These are phyloP conservation scores for Ichneumoninae sp. DNA, from an alignment of 2,888 invertebrate genomes.

Conservation along the genomic window DNA sequence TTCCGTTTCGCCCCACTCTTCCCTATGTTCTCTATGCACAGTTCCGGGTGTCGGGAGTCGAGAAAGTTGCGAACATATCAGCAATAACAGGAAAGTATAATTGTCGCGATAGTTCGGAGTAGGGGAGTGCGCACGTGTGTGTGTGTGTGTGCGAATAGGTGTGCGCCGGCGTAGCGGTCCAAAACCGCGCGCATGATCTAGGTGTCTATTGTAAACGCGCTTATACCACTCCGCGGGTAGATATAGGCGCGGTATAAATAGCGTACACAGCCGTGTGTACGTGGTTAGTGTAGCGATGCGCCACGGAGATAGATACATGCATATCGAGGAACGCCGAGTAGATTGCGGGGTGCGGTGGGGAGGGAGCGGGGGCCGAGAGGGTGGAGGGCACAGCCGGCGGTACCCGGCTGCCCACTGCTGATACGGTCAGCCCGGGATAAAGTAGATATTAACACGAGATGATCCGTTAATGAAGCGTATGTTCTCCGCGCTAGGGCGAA, in stretches of 20 bases:
- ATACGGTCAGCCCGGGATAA: constrained; percentile 84
- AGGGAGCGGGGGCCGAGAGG: constrained; percentile 54
- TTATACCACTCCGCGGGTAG: background rate
- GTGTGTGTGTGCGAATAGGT: constrained; percentile 1
- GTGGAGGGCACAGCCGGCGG: constrained; percentile 68
- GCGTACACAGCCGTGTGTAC: constrained; percentile 46
- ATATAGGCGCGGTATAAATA: constrained; percentile 10
- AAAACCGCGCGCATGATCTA: constrained; percentile 46
- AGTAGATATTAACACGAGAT: constrained; percentile 85
- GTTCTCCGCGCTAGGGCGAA: constrained; percentile 77
- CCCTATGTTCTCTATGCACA: background rate
- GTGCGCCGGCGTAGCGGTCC: constrained; percentile 19
- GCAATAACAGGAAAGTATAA: constrained; percentile 44
- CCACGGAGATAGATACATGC: constrained; percentile 73
- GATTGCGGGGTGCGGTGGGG: constrained; percentile 64
- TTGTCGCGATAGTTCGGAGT: constrained; percentile 49
- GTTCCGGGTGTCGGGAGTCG: background rate
- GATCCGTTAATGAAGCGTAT: constrained; percentile 85
- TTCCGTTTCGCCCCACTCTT: too few relatives aligned
- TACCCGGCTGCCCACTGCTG: constrained; percentile 83
- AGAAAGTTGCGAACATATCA: constrained; percentile 17
- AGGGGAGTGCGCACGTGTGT: constrained; percentile 24
- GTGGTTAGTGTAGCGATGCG: constrained; percentile 77
- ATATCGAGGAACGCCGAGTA: constrained; percentile 62
- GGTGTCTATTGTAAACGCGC: constrained; percentile 43